These are phyloP conservation scores for Proisotoma minuta DNA, from an alignment of 2,888 invertebrate species.

Conservation along the genomic window DNA sequence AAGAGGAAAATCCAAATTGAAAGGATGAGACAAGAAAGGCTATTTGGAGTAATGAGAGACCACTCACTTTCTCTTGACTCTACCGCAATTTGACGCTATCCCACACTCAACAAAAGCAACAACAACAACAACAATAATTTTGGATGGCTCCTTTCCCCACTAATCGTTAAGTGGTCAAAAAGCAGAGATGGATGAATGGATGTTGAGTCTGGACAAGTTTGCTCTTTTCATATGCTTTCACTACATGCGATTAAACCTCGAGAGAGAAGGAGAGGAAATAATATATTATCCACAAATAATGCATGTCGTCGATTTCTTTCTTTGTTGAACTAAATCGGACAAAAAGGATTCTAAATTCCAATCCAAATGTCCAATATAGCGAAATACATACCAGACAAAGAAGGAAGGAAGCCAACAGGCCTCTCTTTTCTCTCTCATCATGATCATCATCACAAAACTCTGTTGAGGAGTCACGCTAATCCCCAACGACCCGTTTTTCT, in stretches of 20 bases:
- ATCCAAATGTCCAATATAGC: not conserved
- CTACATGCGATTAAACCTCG: conserved; percentile 15
- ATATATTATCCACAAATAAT: not conserved
- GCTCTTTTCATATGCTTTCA: too few relatives aligned
- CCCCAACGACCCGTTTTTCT: conserved; percentile 46
- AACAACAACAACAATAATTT: too few relatives aligned
- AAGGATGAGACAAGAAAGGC: not conserved
- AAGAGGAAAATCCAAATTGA: not conserved
- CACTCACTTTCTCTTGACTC: too few relatives aligned
- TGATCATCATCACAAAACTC: conserved; percentile 25
- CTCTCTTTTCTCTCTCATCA: not conserved
- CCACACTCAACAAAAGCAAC: too few relatives aligned
- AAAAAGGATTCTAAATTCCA: conserved; percentile 12
- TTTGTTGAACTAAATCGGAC: conserved; percentile 9
- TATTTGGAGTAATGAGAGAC: too few relatives aligned
- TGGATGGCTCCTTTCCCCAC: not conserved
- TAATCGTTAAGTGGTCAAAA: conserved; percentile 4
- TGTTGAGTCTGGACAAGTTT: conserved; percentile 4
- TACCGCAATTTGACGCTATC: too few relatives aligned
- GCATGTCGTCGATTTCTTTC: conserved; percentile 13
- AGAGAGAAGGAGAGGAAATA: conserved; percentile 6
- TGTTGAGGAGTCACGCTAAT: conserved; percentile 48
- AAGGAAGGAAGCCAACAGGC: too few relatives aligned
- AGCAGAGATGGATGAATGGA: not conserved
- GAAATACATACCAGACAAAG: conserved; percentile 2